Base-by-base conservation (phyloP, 2,888 invertebrate genomes). In the Cotesia congregata region DNA sequence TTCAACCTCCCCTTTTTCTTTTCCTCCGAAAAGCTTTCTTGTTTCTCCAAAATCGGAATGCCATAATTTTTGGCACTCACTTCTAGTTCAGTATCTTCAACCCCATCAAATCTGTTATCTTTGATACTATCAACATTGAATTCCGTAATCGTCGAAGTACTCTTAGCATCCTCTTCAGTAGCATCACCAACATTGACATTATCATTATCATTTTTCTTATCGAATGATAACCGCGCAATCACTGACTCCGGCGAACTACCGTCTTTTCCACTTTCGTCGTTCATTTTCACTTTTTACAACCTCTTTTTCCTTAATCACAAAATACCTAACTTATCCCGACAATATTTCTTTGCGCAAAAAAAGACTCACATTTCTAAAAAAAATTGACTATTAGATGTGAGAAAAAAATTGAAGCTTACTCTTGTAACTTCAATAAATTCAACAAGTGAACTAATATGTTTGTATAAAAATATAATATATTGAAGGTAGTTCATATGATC, bases 161-260 rank as follows among this genome's bases (percentile, higher is more conserved):
- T 87, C 79, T 84, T 87, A 64, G 87, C 87, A 39, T 83, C 87
- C n/a, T 77, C 84, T 20, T 84, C 85, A 59, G 81, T 83, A 9
- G 82, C 79, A 20, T 85, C 84, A 62, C 84, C 82, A 78, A 73
- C 7, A 30, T 67, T 30, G 73, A 77, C 74, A 68, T 74, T 74
- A 62, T 77, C 67, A 60, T 79, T 81, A 64, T 79, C 84, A 76
- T 80, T 83, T 60, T 88, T 85, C 62, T 86, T 87, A 68, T 86
- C 86, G 78, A 85, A 83, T 75, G 86, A 86, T 71, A 85, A 87
- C n/a, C 82, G 85, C 15, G 83, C 85, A 78, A 86, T 84, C 78
- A 85, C 82, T 68, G 85, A 85, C 72, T 88, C 86, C 76, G 86
- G 83, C 74, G 85, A 87, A 82, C 87, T 87, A 74, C 81, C 85